Evolutionary conservation across 2,888 invertebrate genomes (phyloP).

Genomic region (Polia nebulosa): DNA sequence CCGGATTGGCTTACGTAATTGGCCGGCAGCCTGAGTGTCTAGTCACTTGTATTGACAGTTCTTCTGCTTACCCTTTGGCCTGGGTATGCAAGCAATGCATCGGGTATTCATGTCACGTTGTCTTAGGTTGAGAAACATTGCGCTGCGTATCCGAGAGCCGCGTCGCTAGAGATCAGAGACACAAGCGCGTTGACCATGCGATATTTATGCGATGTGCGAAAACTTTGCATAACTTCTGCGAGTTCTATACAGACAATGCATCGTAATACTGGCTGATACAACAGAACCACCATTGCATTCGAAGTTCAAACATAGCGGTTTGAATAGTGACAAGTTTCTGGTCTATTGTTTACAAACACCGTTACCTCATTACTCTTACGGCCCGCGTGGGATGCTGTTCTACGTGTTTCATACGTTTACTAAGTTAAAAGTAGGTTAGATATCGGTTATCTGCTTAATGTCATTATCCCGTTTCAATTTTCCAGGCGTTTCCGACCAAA

Average conservation of each 20-base stretch:
- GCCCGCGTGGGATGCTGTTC: conserved; percentile 42
- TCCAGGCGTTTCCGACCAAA: too few relatives aligned
- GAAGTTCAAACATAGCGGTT: conserved; percentile 32
- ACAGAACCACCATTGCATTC: conserved; percentile 21
- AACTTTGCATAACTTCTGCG: conserved; percentile 16
- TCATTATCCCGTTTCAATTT: neutral
- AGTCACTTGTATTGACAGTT: conserved; percentile 31
- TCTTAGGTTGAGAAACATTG: conserved; percentile 28
- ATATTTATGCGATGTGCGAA: conserved; percentile 25
- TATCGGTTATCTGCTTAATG: conserved; percentile 2
- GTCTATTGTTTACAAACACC: conserved; percentile 59
- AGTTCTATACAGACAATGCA: conserved; percentile 31
- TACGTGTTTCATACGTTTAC: conserved; percentile 33
- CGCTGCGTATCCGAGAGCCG: neutral
- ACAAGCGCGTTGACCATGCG: neutral
- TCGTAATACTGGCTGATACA: conserved; percentile 38
- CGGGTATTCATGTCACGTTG: conserved; percentile 15
- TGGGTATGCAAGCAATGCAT: conserved; percentile 2
- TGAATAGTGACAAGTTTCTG: conserved; percentile 44
- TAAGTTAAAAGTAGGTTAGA: conserved; percentile 18
- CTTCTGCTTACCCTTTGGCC: conserved; percentile 37
- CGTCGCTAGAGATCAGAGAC: conserved; percentile 11
- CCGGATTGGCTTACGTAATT: conserved; percentile 40
- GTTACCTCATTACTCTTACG: conserved; percentile 52
- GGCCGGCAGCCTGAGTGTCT: conserved; percentile 10